phyloP scores from a whole-genome alignment of 2,888 invertebrate species.

The Colostygia pectinataria region DNA sequence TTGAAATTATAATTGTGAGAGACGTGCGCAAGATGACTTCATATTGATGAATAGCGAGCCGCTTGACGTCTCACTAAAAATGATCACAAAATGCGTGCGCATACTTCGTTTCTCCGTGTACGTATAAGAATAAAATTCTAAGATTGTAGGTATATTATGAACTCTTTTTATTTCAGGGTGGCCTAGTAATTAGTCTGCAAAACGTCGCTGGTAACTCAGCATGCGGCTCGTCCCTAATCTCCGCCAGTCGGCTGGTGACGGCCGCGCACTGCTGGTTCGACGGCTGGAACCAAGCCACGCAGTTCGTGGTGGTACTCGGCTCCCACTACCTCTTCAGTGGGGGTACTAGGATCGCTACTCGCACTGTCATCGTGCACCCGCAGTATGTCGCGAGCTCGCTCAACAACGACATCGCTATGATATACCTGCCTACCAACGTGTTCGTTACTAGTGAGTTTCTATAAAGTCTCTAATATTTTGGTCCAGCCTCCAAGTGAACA shows the following conservation, averaged over 20 bases:
- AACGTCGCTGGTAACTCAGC: conserved; percentile 47
- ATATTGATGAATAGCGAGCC: too few species aligned
- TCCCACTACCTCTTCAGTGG: conserved; percentile 51
- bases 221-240: conserved; percentile 55
- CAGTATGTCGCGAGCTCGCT: conserved; percentile 41
- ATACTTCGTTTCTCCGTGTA: too few species aligned
- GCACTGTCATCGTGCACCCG: conserved; percentile 50
- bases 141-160: too few species aligned
- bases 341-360: conserved; percentile 51
- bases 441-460: conserved; percentile 40
- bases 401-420: conserved; percentile 57
- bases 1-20: too few species aligned
- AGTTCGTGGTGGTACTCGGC: conserved; percentile 55
- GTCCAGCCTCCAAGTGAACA: too few species aligned
- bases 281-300: conserved; percentile 45
- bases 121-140: too few species aligned
- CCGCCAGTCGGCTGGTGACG: conserved; percentile 50
- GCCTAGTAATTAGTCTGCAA: conserved; percentile 51
- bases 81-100: too few species aligned
- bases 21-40: too few species aligned
- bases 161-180: conserved; percentile 47
- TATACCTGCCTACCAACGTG: conserved; percentile 47
- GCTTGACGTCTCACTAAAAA: too few species aligned
- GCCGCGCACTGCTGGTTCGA: conserved; percentile 67
- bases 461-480: too few species aligned